Base-by-base conservation (phyloP, 2,113 vertebrate species). In the Regulus satrapa region DNA sequence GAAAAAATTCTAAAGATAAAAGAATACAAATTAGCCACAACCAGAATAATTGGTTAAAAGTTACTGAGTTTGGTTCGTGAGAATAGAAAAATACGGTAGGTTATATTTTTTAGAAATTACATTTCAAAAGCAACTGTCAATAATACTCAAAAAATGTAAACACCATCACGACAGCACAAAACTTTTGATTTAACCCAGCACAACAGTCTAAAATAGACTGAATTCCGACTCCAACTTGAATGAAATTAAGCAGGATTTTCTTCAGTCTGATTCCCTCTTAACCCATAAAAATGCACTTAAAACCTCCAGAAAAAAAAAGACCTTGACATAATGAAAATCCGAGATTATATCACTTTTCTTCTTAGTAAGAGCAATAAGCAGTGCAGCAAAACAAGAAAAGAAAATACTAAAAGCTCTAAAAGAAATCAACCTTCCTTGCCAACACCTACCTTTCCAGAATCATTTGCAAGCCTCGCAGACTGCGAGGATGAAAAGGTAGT, bases 391-490 rank as follows among this genome's bases (percentile, higher is more conserved):
- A 66, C 55, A 11, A 16, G 14, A 40, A 14, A 40, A 29, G 8
- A 19, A 40, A 29, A 21, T 3, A 28, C 16, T 34, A 71, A 38
- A 76, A 75, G 32, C 29, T 76, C 8, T 40, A 14, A 20, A 81
- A 74, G 23, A 21, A 67, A 55, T 12, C 51, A 45, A 48, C 20
- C 6, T 75, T 61, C 41, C 46, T 38, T 59, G 68, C 45, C 61
- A 54, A 76, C 2, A 92, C 92, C 17, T 94, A 99, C 99, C 98
- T 99, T 91, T 98, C 98, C 75, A 99, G 89, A 88, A 98, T 97
- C 98, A 99, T 98, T 20, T 98, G 97, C 83, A 99, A 98, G 32
- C 99, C 99, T 61, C 98, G 98, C 48, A 99, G 98, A 78, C 99
- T 99, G 31, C 96, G 97, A 45, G 99, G 99, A 94, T 99, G 99